Evolutionary conservation across 2,113 vertebrate species (phyloP), one percentile per base, ranked within the genome.

Genomic region (Lanius collurio): DNA sequence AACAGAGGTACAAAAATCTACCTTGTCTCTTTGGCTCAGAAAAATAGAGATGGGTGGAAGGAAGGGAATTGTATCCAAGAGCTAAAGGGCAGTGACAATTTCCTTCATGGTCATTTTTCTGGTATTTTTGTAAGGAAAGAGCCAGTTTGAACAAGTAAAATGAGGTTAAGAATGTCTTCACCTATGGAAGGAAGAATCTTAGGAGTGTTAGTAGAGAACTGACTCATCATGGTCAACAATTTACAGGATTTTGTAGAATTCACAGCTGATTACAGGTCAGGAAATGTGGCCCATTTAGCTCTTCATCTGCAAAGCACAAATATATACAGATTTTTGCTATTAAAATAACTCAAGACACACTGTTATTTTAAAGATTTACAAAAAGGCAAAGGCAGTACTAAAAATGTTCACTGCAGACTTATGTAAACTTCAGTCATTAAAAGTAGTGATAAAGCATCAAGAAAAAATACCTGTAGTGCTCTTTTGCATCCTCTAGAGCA

Each of bases 401-500:
- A 84, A 81, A 68, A 39, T 2, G 12, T 22, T 65, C 46, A 9
- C 53, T 74, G 59, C 15, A 33, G 52, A 49, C 16, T 19, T 1
- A 37, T 0, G 1, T 16, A 13, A 76, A 76, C 20, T 20, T 53
- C 26, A 59, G 31, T 27, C 46, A 26, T 53, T 52, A 35, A 75
- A 92, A 67, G 1, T 2, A 83, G 63, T 30, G n/a, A 20, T n/a
- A 60, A 65, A 14, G 55, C 28, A 52, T 59, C 59, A 65, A 23
- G 87, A 70, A 71, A 74, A 91, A 57, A 63, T 95, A 99, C 99
- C 99, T 99, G 98, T 99, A 99, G 97, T 99, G 98, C 86, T 99
- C 99, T 97, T 98, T 99, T 95, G 99, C 99, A 76, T 99, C 99
- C 81, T 99, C 99, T 90, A 99, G 57, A 39, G 99, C 98, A 31